Evolutionary conservation across 2,797 vertebrate genomes (phyloP).

Genomic region (Bradypodion pumilum): DNA sequence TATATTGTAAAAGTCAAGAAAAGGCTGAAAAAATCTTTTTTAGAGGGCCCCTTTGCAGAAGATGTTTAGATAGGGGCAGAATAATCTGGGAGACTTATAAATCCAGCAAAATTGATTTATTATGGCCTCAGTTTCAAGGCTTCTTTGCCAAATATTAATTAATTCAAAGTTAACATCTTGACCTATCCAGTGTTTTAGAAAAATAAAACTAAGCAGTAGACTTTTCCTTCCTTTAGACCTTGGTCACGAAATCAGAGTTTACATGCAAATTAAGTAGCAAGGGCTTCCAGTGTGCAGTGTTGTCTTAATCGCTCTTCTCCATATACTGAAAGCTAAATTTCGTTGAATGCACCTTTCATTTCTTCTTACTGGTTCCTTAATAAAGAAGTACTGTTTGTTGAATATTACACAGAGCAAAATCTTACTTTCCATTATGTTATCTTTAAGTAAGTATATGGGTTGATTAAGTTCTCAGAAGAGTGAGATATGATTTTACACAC

Average conservation of each 20-base stretch:
- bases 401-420: constrained; percentile 45
- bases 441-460: not conserved
- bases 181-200: constrained; percentile 60
- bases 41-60: constrained; percentile 52
- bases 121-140: constrained; percentile 67
- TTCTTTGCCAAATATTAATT: constrained; percentile 67
- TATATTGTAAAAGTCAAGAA: constrained; percentile 68
- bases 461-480: constrained; percentile 16
- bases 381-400: constrained; percentile 30
- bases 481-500: constrained; percentile 10
- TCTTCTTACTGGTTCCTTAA: constrained; percentile 46
- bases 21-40: constrained; percentile 69
- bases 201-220: constrained; percentile 61
- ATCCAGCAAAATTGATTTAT: constrained; percentile 65
- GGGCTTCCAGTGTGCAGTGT: constrained; percentile 46
- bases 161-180: constrained; percentile 58
- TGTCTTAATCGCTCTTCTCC: constrained; percentile 49
- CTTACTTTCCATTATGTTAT: constrained; percentile 22
- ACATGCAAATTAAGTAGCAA: constrained; percentile 55
- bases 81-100: constrained; percentile 63
- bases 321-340: constrained; percentile 52
- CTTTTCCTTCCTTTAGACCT: constrained; percentile 54
- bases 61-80: constrained; percentile 70
- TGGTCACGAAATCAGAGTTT: constrained; percentile 55
- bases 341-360: constrained; percentile 59